These are phyloP conservation scores for Philaethria dido DNA, from an alignment of 2,888 invertebrate species.

Conservation along the genomic window DNA sequence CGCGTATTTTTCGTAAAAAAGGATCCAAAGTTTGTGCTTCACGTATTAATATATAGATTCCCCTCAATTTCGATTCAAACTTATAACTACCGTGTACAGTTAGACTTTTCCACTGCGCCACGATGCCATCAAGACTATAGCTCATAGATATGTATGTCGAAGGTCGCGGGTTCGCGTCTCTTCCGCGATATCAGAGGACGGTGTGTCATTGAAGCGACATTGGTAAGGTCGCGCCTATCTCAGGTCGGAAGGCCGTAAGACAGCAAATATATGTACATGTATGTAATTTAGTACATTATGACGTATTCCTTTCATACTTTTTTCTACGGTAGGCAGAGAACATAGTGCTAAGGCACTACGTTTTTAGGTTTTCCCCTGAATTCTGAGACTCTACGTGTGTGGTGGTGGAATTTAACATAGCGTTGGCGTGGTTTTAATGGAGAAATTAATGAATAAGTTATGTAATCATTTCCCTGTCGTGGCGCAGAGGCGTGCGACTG, in stretches of 20 bases:
- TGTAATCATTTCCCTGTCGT: too few species aligned
- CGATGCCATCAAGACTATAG: neutral
- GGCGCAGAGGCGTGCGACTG: too few species aligned
- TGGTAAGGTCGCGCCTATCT: conserved; percentile 46
- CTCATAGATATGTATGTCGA: neutral
- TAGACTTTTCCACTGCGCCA: neutral
- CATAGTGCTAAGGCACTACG: neutral
- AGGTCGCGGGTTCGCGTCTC: conserved; percentile 30
- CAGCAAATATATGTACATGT: neutral
- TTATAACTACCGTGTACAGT: neutral
- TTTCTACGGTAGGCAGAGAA: neutral
- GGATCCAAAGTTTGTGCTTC: too few species aligned
- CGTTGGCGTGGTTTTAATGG: too few species aligned
- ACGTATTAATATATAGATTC: too few species aligned
- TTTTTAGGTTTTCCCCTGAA: neutral
- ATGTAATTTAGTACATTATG: neutral
- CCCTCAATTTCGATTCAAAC: too few species aligned
- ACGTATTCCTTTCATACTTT: neutral
- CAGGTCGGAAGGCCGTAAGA: conserved; percentile 18
- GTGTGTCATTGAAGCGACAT: conserved; percentile 59
- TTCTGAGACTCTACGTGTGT: too few species aligned
- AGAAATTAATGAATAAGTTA: too few species aligned
- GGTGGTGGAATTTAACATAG: too few species aligned
- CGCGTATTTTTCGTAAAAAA: too few species aligned
- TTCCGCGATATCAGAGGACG: conserved; percentile 48